A percentile compares a stretch with the other conserved stretches of the same genome.
These are phyloP conservation scores for Tachuris rubrigastra DNA, from an alignment of 2,113 vertebrate genomes.

Conservation along the genomic window DNA sequence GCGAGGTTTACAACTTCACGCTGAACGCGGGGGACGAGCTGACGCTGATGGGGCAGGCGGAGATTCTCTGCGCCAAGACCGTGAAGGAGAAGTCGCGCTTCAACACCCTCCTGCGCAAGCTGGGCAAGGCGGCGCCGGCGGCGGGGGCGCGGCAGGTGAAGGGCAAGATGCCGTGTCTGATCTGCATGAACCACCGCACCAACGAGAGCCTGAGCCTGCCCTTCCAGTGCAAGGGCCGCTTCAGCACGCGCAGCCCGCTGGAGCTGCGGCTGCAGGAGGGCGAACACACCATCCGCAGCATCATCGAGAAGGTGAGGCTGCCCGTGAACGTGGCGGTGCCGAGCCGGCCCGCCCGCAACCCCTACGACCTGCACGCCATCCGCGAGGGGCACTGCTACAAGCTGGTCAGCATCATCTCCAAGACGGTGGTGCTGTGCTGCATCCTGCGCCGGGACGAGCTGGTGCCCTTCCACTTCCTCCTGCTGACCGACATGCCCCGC, in stretches of 20 bases:
- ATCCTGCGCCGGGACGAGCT: slow-evolving; percentile 87
- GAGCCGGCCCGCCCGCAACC: slow-evolving; percentile 88
- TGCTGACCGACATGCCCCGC: slow-evolving; percentile 92
- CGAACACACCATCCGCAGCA: slow-evolving; percentile 94
- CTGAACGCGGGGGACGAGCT: slow-evolving; percentile 96
- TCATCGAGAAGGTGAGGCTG: slow-evolving; percentile 94
- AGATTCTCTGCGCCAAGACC: slow-evolving; percentile 92
- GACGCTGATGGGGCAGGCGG: slow-evolving; percentile 97
- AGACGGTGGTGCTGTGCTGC: slow-evolving; percentile 95
- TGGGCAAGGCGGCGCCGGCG: slow-evolving; percentile 81
- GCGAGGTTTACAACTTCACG: slow-evolving; percentile 98
- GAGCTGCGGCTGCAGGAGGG: slow-evolving; percentile 97
- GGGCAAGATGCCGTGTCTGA: slow-evolving; percentile 95
- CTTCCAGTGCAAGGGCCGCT: slow-evolving; percentile 94
- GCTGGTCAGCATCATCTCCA: slow-evolving; percentile 95
- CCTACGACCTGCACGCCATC: slow-evolving; percentile 91
- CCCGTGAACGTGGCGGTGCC: slow-evolving; percentile 95
- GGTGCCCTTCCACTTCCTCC: slow-evolving; percentile 90
- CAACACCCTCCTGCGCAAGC: slow-evolving; percentile 85
- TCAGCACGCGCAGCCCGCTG: slow-evolving; percentile 94
- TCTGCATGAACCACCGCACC: slow-evolving; percentile 99
- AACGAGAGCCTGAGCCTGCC: slow-evolving; percentile 97
- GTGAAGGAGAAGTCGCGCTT: slow-evolving; percentile 93
- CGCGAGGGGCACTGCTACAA: slow-evolving; percentile 98
- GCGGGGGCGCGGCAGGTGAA: slow-evolving; percentile 54